These are phyloP conservation scores for Caenorhabditis doughertyi DNA, from an alignment of 2,888 invertebrate species.

Conservation along the genomic window DNA sequence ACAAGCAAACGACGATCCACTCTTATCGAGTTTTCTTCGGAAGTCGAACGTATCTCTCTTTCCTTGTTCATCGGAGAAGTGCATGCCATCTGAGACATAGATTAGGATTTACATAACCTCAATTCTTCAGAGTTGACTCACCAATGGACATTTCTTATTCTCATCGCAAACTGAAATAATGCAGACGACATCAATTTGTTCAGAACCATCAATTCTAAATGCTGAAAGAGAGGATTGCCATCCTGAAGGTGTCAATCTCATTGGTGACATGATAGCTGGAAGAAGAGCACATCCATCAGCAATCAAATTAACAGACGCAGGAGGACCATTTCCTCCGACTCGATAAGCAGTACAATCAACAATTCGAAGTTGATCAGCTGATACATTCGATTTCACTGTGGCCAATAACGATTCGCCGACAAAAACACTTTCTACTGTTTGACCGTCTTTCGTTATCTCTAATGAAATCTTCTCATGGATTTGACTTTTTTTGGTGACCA, in stretches of 20 bases:
- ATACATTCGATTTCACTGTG: constrained; percentile 74
- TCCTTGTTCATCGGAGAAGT: constrained; percentile 12
- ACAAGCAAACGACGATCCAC: constrained; percentile 61
- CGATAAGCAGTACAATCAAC: constrained; percentile 81
- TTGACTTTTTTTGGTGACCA: constrained; percentile 65
- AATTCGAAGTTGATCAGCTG: constrained; percentile 74
- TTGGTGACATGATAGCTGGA: constrained; percentile 80
- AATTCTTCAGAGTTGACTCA: constrained; percentile 24
- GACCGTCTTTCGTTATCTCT: constrained; percentile 76
- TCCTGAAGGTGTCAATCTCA: constrained; percentile 69
- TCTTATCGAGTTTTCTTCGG: constrained; percentile 57
- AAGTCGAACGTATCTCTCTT: constrained; percentile 37
- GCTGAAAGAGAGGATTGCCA: constrained; percentile 81
- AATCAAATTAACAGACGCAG: constrained; percentile 77
- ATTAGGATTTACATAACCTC: constrained; percentile 6
- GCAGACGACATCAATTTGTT: constrained; percentile 74
- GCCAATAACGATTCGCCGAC: constrained; percentile 80
- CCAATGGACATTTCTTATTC: constrained; percentile 55
- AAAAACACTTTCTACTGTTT: constrained; percentile 78
- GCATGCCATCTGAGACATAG: constrained; percentile 41
- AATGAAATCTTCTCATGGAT: constrained; percentile 71
- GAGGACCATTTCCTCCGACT: constrained; percentile 76
- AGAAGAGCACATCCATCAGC: constrained; percentile 81
- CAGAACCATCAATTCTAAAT: constrained; percentile 81
- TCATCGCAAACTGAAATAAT: constrained; percentile 65